phyloP scores from a whole-genome alignment of 1,140 invertebrate genomes.

The Hyles vespertilio region DNA sequence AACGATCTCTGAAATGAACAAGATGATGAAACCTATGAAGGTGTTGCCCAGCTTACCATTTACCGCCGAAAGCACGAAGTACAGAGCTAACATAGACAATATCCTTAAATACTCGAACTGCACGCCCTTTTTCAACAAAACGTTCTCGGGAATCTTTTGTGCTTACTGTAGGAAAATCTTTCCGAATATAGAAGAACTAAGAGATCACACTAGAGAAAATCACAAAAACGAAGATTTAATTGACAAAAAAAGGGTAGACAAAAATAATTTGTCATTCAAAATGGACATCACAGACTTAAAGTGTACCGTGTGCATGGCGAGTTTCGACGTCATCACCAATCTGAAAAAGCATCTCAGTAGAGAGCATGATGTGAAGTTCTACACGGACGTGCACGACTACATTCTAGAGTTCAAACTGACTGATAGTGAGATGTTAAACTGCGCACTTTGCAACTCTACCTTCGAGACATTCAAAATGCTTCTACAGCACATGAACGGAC shows the following conservation, averaged over 20 bases:
- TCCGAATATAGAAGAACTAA: conserved; percentile 28
- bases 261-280: conserved; percentile 55
- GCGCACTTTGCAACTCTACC: conserved; percentile 48
- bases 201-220: conserved; percentile 30
- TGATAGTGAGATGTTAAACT: conserved; percentile 39
- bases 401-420: conserved; percentile 58
- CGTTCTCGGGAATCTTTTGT: conserved; percentile 48
- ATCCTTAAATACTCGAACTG: conserved; percentile 61
- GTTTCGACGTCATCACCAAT: conserved; percentile 31
- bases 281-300: conserved; percentile 57
- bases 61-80: conserved; percentile 46
- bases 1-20: conserved; percentile 26
- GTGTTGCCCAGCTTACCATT: conserved; percentile 9
- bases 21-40: conserved; percentile 17
- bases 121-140: conserved; percentile 59
- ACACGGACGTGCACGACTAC: conserved; percentile 49
- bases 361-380: conserved; percentile 50
- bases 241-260: conserved; percentile 41
- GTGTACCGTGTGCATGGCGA: conserved; percentile 41
- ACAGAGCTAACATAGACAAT: conserved; percentile 48
- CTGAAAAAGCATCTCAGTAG: conserved; percentile 45
- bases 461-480: conserved; percentile 64
- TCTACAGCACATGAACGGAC: conserved; percentile 64
- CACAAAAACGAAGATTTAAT: conserved; percentile 35
- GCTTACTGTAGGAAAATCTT: conserved; percentile 51